Base-by-base conservation (phyloP, 2,888 invertebrate genomes). In the Drosophila dives region DNA sequence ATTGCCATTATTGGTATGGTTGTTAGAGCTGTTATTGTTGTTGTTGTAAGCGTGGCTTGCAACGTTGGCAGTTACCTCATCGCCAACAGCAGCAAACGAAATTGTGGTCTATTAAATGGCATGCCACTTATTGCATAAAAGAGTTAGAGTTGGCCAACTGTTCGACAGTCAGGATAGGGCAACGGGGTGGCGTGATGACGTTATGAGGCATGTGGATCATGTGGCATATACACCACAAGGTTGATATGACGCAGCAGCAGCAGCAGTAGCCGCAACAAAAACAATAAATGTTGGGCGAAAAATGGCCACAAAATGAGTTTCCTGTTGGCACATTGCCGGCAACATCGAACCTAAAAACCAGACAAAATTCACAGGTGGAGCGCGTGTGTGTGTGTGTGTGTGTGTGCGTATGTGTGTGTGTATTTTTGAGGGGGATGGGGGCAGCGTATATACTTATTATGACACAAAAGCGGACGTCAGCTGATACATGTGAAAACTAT, bases 61-160 rank as follows among this genome's bases (percentile, higher is more conserved):
- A 64, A 75, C 53, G 34, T 50, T 74, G 38, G 38, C 38, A 61
- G 68, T 29, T 48, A 32, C 36, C 73, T 73, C 42, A 61, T 50
- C 62, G 33, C 59, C 61, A 72, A 59, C 60, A 66, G 34, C 68
- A 75, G 65, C 77, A 68, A 83, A 81, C 83, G 61, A 77, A 83
- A 81, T 80, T 81, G 81, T 61, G 81, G 81, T 83, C 68, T 80
- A 80, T 77, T 80, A 77, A 80, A 69, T 81, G 81, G 81, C 77
- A 83, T 77, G 75, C 83, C 80, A 80, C 80, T 80, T 83, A 81
- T 81, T 83, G 80, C 80, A 71, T 71, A 83, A 80, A 66, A 56
- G 56, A 64, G 50, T 58, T 65, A 38, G 63, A 51, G 20, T 60
- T 15, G 6, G 48, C 20, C 10, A 34, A 42, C 34, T 12, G 42